Conservation (phyloP, 2,113 vertebrate genomes). For the Lynx canadensis region DNA sequence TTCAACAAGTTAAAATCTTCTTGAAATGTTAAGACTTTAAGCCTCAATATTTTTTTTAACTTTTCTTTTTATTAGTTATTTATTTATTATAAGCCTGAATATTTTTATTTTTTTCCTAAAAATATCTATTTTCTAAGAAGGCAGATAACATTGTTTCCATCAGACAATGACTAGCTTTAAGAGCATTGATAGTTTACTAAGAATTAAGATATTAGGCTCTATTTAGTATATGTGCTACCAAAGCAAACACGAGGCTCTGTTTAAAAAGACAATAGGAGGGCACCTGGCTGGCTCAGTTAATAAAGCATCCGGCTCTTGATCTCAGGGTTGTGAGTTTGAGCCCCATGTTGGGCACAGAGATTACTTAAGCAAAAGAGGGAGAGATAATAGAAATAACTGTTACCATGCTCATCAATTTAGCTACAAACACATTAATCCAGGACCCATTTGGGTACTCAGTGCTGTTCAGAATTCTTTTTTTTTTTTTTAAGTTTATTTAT, state of each 20-base stretch:
- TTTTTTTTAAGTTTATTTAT: background rate
- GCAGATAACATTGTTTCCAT: background rate
- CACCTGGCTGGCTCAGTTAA: background rate
- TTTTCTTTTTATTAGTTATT: background rate
- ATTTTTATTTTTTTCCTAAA: background rate
- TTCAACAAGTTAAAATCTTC: background rate
- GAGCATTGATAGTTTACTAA: slow-evolving; percentile 19
- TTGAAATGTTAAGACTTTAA: slow-evolving; percentile 10
- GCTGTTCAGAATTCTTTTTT: background rate
- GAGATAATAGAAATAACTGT: background rate
- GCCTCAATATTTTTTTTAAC: background rate
- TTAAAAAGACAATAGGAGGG: background rate
- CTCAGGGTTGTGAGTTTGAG: background rate
- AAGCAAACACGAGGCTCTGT: background rate
- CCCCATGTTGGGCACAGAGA: background rate
- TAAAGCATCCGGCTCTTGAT: background rate
- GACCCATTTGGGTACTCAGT: background rate
- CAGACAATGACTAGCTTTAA: slow-evolving; percentile 14
- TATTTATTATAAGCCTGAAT: background rate
- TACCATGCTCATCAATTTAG: background rate
- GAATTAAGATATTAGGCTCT: background rate
- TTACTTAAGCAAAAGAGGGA: background rate
- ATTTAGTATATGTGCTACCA: background rate
- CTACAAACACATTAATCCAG: background rate
- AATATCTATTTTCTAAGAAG: background rate